Evolutionary conservation across 2,888 invertebrate species (phyloP).

Genomic region (Drosophila pseudotalamancana): DNA sequence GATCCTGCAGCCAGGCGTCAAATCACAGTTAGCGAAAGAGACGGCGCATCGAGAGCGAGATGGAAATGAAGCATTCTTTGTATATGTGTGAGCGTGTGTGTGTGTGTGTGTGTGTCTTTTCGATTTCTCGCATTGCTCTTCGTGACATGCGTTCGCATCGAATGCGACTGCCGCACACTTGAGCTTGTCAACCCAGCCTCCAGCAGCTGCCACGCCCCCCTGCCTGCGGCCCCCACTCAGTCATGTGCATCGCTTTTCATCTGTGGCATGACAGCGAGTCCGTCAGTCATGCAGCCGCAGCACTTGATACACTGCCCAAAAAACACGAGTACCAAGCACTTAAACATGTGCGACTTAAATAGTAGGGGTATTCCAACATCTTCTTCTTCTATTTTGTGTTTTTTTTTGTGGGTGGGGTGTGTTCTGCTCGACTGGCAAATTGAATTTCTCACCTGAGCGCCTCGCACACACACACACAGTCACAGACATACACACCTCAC

Average conservation of each 20-base stretch:
- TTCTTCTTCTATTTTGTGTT: not conserved
- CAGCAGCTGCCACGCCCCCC: not conserved
- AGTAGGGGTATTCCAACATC: not conserved
- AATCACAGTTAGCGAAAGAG: conserved; percentile 35
- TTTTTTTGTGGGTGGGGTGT: no score
- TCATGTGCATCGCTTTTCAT: conserved; percentile 13
- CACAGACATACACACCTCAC: no score
- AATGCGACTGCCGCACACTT: conserved; percentile 52
- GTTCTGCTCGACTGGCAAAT: conserved; percentile 44
- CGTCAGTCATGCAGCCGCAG: conserved; percentile 71
- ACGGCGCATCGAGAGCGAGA: no score
- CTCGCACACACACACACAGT: no score
- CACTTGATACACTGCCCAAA: conserved; percentile 51
- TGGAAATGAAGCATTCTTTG: conserved; percentile 22
- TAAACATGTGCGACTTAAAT: conserved; percentile 14
- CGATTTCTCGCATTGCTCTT: conserved; percentile 58
- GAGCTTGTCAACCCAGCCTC: conserved; percentile 59
- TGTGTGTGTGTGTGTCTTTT: conserved; percentile 45
- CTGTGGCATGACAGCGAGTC: conserved; percentile 63
- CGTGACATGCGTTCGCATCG: conserved; percentile 47
- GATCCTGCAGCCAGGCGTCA: conserved; percentile 31
- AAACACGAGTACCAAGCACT: conserved; percentile 13
- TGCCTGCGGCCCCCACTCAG: not conserved
- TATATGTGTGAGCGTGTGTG: conserved; percentile 13
- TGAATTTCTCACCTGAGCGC: conserved; percentile 74